Conservation (phyloP, 2,113 vertebrate genomes). For the Scomber scombrus region DNA sequence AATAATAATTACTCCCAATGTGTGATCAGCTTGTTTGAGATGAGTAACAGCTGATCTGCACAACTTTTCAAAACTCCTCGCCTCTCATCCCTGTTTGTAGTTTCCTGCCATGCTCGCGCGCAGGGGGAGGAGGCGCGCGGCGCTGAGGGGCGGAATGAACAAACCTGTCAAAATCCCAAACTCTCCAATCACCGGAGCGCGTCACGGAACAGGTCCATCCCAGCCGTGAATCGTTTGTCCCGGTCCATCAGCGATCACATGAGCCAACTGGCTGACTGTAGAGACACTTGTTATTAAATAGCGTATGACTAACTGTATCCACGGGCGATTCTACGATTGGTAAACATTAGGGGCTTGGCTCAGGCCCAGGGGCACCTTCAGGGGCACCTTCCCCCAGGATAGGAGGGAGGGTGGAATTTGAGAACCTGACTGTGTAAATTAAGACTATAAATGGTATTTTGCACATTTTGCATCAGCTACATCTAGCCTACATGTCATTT, state of each 20-base stretch:
- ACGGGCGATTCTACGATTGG: background rate
- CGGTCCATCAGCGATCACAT: conserved; percentile 40
- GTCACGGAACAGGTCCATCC: background rate
- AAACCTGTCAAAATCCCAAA: conserved; percentile 20
- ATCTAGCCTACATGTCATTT: too few relatives aligned
- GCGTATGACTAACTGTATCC: background rate
- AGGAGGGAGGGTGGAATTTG: background rate
- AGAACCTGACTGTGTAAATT: background rate
- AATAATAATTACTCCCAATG: conserved; percentile 36
- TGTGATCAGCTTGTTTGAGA: conserved; percentile 32
- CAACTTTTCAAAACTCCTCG: conserved; percentile 51
- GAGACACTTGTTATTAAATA: background rate
- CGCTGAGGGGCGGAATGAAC: conserved; percentile 37
- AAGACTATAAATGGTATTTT: too few relatives aligned
- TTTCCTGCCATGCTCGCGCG: conserved; percentile 2
- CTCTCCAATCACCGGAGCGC: conserved; percentile 10
- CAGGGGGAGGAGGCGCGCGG: conserved; percentile 54
- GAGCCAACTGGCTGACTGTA: conserved; percentile 17
- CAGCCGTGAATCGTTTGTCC: background rate
- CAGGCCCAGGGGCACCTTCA: background rate
- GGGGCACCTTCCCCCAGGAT: too few relatives aligned
- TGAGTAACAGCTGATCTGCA: conserved; percentile 21
- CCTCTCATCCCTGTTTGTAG: conserved; percentile 51
- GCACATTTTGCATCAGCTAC: too few relatives aligned
- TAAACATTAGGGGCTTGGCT: background rate